Conservation (phyloP, 2,888 invertebrate genomes). For the Galeopsomyia nigrocyanea region DNA sequence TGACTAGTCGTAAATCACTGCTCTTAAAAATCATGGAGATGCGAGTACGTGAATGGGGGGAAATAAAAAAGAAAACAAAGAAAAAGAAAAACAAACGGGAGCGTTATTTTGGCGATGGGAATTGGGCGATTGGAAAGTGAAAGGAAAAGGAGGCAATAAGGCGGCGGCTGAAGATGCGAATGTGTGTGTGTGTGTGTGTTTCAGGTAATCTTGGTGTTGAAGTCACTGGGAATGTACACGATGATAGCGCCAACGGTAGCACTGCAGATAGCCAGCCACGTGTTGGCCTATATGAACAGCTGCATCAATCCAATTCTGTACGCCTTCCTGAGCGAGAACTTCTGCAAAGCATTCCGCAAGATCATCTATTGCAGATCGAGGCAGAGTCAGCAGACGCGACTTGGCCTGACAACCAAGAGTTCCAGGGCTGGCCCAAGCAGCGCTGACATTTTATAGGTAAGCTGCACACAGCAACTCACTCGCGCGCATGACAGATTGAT, state of each 20-base stretch:
- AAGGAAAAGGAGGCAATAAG: background rate
- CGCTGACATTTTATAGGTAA: conserved; percentile 75
- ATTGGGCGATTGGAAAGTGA: too few relatives aligned
- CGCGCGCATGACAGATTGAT: background rate
- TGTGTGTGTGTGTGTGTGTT: too few relatives aligned
- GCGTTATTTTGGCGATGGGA: too few relatives aligned
- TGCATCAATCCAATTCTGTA: conserved; percentile 96
- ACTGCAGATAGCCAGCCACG: conserved; percentile 83
- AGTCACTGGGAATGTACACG: conserved; percentile 80
- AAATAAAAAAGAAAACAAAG: too few relatives aligned
- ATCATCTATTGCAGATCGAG: conserved; percentile 75
- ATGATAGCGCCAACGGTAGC: conserved; percentile 78
- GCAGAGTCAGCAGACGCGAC: conserved; percentile 69
- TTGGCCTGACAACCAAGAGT: conserved; percentile 76
- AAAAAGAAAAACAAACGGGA: too few relatives aligned
- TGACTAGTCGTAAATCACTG: too few relatives aligned
- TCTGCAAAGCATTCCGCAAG: conserved; percentile 88
- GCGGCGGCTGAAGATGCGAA: background rate
- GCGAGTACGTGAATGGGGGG: too few relatives aligned
- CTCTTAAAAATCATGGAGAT: too few relatives aligned
- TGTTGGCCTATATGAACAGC: conserved; percentile 92
- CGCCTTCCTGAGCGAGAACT: conserved; percentile 94
- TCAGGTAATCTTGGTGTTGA: conserved; percentile 85
- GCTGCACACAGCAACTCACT: conserved; percentile 54
- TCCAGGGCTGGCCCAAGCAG: conserved; percentile 76